These are phyloP conservation scores for Conops quadrifasciatus DNA, from an alignment of 2,888 invertebrate species.

Conservation along the genomic window DNA sequence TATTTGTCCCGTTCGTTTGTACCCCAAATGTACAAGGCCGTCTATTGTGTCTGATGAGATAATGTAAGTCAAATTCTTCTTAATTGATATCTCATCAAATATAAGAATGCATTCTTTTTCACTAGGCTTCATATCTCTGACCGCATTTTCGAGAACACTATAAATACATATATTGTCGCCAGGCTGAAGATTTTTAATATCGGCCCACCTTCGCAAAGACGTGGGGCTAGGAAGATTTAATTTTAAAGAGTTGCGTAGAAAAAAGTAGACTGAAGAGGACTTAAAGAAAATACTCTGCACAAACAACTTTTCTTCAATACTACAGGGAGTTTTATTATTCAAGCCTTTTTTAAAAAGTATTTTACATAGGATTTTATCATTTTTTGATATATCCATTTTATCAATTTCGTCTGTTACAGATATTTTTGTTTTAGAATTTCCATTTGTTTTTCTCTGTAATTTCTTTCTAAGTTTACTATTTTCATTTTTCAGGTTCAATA, in stretches of 20 bases:
- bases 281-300: neutral
- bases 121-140: neutral
- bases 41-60: neutral
- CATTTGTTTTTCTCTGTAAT: neutral
- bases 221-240: neutral
- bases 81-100: neutral
- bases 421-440: neutral
- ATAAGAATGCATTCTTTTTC: too few species aligned
- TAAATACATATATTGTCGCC: neutral
- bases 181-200: neutral
- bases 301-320: neutral
- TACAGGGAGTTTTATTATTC: neutral
- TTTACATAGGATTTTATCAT: neutral
- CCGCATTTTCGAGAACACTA: neutral
- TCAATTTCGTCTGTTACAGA: neutral
- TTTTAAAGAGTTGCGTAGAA: neutral
- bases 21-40: too few species aligned
- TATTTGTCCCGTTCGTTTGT: too few species aligned
- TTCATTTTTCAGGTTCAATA: conserved; percentile 9
- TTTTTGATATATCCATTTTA: neutral
- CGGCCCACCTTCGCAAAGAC: neutral
- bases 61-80: neutral
- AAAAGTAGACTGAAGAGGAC: neutral
- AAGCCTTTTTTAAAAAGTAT: neutral
- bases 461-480: neutral